These are phyloP conservation scores for Xiphophorus couchianus DNA, from an alignment of 2,113 vertebrate species.

Conservation along the genomic window DNA sequence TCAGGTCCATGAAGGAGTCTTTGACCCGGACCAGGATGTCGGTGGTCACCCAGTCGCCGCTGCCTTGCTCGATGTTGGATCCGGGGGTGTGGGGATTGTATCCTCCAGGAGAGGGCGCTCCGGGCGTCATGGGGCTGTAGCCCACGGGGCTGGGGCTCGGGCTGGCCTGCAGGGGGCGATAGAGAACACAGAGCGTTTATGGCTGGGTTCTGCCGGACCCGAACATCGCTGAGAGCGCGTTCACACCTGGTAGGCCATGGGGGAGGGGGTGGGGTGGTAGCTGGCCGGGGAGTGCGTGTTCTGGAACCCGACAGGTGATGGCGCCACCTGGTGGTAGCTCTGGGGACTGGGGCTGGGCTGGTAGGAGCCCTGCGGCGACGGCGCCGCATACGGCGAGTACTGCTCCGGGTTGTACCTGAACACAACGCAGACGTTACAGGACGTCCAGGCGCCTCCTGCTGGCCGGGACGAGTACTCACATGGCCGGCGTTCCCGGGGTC, in stretches of 20 bases:
- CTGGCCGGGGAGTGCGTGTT: constrained; percentile 94
- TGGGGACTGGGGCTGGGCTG: constrained; percentile 94
- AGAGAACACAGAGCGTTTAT: too few relatives aligned
- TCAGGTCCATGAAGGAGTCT: constrained; percentile 90
- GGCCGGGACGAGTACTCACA: constrained; percentile 81
- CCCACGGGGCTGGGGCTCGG: constrained; percentile 93
- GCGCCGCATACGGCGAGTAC: constrained; percentile 91
- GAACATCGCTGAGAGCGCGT: too few relatives aligned
- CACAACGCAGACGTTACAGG: too few relatives aligned
- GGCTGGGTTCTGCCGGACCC: fast-evolving
- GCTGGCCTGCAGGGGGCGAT: constrained; percentile 81
- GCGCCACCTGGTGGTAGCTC: constrained; percentile 95
- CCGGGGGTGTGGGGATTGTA: constrained; percentile 95
- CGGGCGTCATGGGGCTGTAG: constrained; percentile 95
- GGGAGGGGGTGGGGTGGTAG: constrained; percentile 92
- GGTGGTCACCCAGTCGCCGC: constrained; percentile 93
- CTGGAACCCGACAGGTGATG: constrained; percentile 92
- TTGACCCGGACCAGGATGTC: constrained; percentile 93
- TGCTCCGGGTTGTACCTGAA: constrained; percentile 95
- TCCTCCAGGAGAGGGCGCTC: constrained; percentile 91
- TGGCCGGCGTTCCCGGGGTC: constrained; percentile 92
- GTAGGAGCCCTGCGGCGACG: constrained; percentile 93
- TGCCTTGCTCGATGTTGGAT: constrained; percentile 91
- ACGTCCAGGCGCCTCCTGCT: too few relatives aligned
- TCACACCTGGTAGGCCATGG: constrained; percentile 94